Conservation (phyloP, 2,797 vertebrate species). For the Sardinella longiceps region DNA sequence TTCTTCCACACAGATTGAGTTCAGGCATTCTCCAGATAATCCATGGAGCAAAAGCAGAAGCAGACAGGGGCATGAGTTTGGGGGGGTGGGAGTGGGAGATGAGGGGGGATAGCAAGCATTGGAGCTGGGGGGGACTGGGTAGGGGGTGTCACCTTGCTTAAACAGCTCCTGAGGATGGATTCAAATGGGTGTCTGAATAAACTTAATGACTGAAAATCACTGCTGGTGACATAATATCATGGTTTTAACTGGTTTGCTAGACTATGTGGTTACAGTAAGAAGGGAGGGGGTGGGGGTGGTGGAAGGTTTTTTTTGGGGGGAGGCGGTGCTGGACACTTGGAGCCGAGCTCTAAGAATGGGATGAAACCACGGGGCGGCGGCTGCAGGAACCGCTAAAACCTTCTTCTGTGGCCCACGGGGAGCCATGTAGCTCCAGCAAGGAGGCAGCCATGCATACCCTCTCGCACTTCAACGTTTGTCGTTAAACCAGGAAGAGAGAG, state of each 20-base stretch:
- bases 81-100: too few species aligned
- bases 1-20: slow-evolving; percentile 53
- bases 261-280: background rate
- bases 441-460: background rate
- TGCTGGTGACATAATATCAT: background rate
- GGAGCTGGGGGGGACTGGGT: background rate
- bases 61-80: background rate
- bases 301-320: background rate
- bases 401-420: background rate
- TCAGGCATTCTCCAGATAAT: slow-evolving; percentile 59
- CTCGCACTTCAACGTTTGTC: slow-evolving; percentile 3
- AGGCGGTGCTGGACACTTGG: background rate
- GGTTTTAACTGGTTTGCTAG: background rate
- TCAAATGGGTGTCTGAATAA: background rate
- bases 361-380: background rate
- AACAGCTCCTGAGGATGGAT: background rate
- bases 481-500: background rate
- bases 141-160: background rate
- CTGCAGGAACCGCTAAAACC: background rate
- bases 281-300: background rate
- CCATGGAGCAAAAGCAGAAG: slow-evolving; percentile 46
- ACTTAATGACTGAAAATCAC: background rate
- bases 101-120: too few species aligned
- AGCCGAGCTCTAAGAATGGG: background rate
- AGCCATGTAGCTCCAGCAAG: background rate